These are phyloP conservation scores for Diplodus puntazzo DNA, from an alignment of 2,797 vertebrate species.

Conservation along the genomic window DNA sequence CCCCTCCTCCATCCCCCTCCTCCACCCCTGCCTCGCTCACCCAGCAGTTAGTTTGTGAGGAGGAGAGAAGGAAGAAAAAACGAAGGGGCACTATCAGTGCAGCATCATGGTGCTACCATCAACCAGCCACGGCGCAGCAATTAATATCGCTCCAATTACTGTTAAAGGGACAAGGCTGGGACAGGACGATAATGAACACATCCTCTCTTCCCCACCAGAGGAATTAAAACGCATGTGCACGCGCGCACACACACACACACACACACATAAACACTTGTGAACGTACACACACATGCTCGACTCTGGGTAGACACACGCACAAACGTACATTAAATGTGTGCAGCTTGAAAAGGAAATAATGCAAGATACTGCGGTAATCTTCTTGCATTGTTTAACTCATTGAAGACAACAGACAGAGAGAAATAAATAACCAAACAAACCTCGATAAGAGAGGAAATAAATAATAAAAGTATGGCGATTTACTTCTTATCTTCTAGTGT, in stretches of 20 bases:
- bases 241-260: slow-evolving; percentile 36
- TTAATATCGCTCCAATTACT: slow-evolving; percentile 93
- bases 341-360: slow-evolving; percentile 79
- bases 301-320: slow-evolving; percentile 8
- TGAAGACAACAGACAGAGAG: slow-evolving; percentile 77
- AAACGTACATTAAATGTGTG: slow-evolving; percentile 68
- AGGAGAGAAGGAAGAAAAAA: slow-evolving; percentile 57
- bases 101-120: slow-evolving; percentile 90
- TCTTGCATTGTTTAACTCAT: slow-evolving; percentile 82
- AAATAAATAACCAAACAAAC: slow-evolving; percentile 80
- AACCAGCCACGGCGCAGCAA: slow-evolving; percentile 89
- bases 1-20: slow-evolving; percentile 30
- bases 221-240: slow-evolving; percentile 75
- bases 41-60: slow-evolving; percentile 88
- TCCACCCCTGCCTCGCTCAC: slow-evolving; percentile 67
- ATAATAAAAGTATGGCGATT: slow-evolving; percentile 79
- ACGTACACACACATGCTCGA: slow-evolving; percentile 22
- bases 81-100: slow-evolving; percentile 82
- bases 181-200: slow-evolving; percentile 90
- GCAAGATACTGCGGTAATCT: slow-evolving; percentile 78
- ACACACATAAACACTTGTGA: slow-evolving; percentile 18
- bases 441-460: slow-evolving; percentile 78
- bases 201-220: slow-evolving; percentile 85
- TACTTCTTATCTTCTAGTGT: slow-evolving; percentile 76
- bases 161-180: slow-evolving; percentile 89